These are phyloP conservation scores for Sparus aurata DNA, from an alignment of 2,797 vertebrate species.

Conservation along the genomic window DNA sequence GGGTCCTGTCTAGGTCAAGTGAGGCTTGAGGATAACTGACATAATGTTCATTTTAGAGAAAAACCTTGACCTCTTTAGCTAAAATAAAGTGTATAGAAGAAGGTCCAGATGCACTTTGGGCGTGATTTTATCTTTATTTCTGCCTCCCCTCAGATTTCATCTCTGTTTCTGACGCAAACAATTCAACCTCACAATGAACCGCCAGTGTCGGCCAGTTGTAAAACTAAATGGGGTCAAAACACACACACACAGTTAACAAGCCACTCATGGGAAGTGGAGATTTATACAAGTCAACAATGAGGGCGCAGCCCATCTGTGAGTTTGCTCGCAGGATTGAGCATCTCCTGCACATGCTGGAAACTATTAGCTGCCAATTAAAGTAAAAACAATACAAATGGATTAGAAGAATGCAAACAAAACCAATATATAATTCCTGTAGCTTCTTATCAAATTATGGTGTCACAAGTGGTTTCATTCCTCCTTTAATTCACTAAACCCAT, in stretches of 20 bases:
- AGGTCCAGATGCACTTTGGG: background rate
- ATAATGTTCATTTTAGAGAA: slow-evolving; percentile 21
- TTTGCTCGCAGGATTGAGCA: background rate
- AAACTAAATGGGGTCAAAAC: slow-evolving; percentile 43
- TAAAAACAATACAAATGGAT: background rate
- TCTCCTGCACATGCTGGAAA: background rate
- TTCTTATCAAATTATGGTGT: background rate
- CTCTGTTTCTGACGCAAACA: slow-evolving; percentile 9
- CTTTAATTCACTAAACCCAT: slow-evolving; percentile 19
- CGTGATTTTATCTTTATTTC: slow-evolving; percentile 25
- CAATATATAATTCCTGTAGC: background rate
- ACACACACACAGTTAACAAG: slow-evolving; percentile 24
- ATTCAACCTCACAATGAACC: slow-evolving; percentile 14
- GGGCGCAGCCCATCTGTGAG: slow-evolving; percentile 5
- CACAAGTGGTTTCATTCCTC: background rate
- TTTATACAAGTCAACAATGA: slow-evolving; percentile 49
- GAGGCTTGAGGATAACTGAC: slow-evolving; percentile 26
- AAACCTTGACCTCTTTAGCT: slow-evolving; percentile 8
- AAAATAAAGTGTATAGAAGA: slow-evolving; percentile 17
- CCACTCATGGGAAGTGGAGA: slow-evolving; percentile 41
- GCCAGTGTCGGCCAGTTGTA: slow-evolving; percentile 13
- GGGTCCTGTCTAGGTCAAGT: slow-evolving; percentile 58
- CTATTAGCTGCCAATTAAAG: background rate
- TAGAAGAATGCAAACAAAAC: background rate
- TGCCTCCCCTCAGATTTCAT: slow-evolving; percentile 14